phyloP scores from a whole-genome alignment of 1,140 invertebrate genomes.

The Sycobia sp. region DNA sequence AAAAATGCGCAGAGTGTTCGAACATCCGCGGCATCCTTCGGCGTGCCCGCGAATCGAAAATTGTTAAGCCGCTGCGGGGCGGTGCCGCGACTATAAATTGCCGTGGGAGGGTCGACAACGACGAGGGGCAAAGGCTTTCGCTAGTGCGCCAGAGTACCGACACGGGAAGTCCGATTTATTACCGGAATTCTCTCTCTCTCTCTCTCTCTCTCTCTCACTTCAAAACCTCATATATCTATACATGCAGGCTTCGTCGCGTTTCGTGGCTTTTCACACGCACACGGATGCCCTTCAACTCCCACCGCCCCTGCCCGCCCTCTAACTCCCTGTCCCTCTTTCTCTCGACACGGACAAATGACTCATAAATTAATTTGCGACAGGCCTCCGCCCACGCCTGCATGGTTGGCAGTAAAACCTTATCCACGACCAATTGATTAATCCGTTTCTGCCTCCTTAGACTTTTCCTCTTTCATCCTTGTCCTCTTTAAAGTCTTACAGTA shows the following conservation, averaged over 20 bases:
- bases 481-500: background rate
- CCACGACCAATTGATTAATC: slow-evolving; percentile 41
- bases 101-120: background rate
- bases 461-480: slow-evolving; percentile 24
- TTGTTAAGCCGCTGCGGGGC: slow-evolving; percentile 35
- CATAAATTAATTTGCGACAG: slow-evolving; percentile 45
- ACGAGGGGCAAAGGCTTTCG: slow-evolving; percentile 12
- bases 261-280: slow-evolving; percentile 23
- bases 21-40: too few relatives aligned
- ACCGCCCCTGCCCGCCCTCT: too few relatives aligned
- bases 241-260: slow-evolving; percentile 17
- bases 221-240: background rate
- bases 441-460: slow-evolving; percentile 23
- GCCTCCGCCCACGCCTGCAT: background rate
- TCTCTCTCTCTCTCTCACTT: slow-evolving; percentile 10
- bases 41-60: slow-evolving; percentile 37
- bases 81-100: slow-evolving; percentile 41
- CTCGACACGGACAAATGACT: slow-evolving; percentile 44
- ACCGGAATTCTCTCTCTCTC: slow-evolving; percentile 39
- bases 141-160: slow-evolving; percentile 5
- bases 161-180: slow-evolving; percentile 44
- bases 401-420: slow-evolving; percentile 28
- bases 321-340: too few relatives aligned
- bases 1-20: too few relatives aligned
- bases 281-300: too few relatives aligned